A percentile compares a stretch with the other conserved stretches of the same genome.
Evolutionary conservation across 37 sponge, comb jelly and placozoan species (phyloP).

Genomic region (Dysidea cf. avara): DNA sequence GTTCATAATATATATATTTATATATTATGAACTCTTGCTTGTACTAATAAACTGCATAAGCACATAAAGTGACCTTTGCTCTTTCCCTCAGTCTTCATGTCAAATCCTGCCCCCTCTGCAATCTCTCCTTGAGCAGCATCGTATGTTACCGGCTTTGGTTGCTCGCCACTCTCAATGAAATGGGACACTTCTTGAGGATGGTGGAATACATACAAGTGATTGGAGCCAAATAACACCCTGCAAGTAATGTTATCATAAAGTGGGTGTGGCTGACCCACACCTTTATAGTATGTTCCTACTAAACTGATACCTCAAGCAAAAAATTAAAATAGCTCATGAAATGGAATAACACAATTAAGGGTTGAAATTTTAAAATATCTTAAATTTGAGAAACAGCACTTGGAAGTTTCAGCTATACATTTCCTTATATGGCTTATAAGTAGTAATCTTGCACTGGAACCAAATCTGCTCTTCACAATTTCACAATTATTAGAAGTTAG

Average conservation of each 20-base stretch:
- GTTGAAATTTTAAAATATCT: not conserved
- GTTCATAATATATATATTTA: too few species aligned
- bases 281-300: too few species aligned
- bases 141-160: constrained; percentile 54
- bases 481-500: not conserved
- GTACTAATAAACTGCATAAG: too few species aligned
- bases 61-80: constrained; percentile 24
- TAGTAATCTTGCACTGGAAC: too few species aligned
- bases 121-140: constrained; percentile 71
- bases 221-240: constrained; percentile 58
- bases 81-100: constrained; percentile 62
- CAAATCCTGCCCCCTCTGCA: constrained; percentile 69
- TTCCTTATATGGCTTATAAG: too few species aligned
- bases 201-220: constrained; percentile 74
- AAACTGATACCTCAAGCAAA: too few species aligned
- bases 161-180: constrained; percentile 26
- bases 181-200: constrained; percentile 66
- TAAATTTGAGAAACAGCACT: not conserved
- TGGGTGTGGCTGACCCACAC: too few species aligned
- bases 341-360: too few species aligned
- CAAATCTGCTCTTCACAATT: not conserved
- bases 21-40: too few species aligned
- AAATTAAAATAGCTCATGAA: too few species aligned
- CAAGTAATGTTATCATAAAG: not conserved
- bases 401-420: too few species aligned